Evolutionary conservation across 2,113 vertebrate species (phyloP).

Genomic region (Connochaetes taurinus): DNA sequence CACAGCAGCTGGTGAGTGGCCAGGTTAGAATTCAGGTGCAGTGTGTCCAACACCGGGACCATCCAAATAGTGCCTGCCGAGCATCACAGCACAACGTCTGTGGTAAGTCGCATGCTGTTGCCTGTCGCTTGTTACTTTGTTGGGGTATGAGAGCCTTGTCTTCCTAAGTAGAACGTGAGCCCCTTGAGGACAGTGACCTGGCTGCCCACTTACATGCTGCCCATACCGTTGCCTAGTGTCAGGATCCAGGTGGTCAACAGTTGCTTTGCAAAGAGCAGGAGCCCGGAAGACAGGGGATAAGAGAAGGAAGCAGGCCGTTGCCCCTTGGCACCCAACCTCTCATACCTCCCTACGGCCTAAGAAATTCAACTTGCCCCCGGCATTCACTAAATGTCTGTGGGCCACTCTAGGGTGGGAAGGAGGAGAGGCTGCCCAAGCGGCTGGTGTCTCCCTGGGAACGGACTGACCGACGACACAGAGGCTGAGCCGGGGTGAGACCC

Average conservation of each 20-base stretch:
- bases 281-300: neutral
- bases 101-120: neutral
- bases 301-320: neutral
- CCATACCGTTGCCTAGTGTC: neutral
- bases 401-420: neutral
- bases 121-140: neutral
- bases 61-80: accelerated
- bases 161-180: neutral
- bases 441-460: neutral
- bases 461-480: accelerated
- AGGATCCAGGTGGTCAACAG: neutral
- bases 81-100: neutral
- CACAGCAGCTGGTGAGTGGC: neutral
- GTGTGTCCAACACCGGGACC: neutral
- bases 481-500: neutral
- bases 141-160: neutral
- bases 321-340: neutral
- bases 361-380: neutral
- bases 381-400: neutral
- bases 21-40: neutral
- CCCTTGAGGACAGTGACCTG: neutral
- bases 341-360: neutral
- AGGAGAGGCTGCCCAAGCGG: neutral
- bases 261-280: constrained; percentile 6
- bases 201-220: neutral